Percentiles rank a stretch among this genome's conserved stretches.
phyloP scores from a whole-genome alignment of 2,113 vertebrate genomes.

The Arvicanthis niloticus region DNA sequence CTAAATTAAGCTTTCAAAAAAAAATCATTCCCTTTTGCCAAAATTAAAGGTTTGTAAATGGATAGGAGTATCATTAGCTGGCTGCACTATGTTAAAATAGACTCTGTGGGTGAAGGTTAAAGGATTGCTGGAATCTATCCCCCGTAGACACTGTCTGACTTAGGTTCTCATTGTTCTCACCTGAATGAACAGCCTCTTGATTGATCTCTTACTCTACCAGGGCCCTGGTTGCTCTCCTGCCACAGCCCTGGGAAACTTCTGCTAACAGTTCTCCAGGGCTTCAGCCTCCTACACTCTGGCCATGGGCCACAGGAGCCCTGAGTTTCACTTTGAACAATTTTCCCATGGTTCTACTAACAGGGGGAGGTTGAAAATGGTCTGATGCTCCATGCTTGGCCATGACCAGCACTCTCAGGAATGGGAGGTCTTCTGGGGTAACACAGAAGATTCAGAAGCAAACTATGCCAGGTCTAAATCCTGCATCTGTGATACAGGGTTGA shows the following conservation, averaged over 20 bases:
- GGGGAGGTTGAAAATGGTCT: neutral
- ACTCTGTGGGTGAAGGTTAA: slow-evolving; percentile 30
- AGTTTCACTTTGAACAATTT: neutral
- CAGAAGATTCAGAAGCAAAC: neutral
- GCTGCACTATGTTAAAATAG: slow-evolving; percentile 53
- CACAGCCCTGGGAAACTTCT: neutral
- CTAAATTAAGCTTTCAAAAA: slow-evolving; percentile 66
- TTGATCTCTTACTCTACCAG: neutral
- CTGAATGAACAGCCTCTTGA: slow-evolving; percentile 39
- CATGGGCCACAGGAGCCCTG: neutral
- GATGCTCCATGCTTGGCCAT: neutral
- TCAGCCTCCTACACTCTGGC: neutral
- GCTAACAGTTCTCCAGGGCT: too few relatives aligned
- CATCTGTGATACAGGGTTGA: neutral
- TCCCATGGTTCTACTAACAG: neutral
- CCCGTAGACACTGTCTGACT: slow-evolving; percentile 9
- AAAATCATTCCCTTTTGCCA: slow-evolving; percentile 47
- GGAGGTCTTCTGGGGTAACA: neutral
- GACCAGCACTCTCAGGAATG: neutral
- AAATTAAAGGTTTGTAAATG: slow-evolving; percentile 18
- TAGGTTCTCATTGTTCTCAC: neutral
- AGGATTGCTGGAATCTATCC: slow-evolving; percentile 26
- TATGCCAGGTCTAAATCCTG: neutral
- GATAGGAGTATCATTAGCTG: neutral
- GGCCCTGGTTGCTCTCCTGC: neutral